Evolutionary conservation across 2,888 invertebrate species (phyloP).

Genomic region (Lasiommata megera): DNA sequence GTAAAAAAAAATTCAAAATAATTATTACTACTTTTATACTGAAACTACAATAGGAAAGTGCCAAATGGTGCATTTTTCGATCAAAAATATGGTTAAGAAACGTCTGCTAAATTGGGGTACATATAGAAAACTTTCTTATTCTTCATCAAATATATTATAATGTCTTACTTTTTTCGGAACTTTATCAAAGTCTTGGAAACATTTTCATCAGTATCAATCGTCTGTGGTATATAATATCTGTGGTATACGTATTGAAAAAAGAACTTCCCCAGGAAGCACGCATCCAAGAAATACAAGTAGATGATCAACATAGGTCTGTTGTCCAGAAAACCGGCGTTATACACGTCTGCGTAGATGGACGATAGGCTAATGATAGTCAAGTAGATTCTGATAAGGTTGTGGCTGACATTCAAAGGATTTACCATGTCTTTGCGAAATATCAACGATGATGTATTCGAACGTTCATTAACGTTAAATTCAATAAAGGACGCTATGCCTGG

Average conservation of each 20-base stretch:
- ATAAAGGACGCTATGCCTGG: slow-evolving; percentile 36
- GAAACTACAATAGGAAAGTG: no score
- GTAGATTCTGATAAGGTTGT: slow-evolving; percentile 46
- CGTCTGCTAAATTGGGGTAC: no score
- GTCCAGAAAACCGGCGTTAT: slow-evolving; percentile 60
- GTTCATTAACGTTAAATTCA: slow-evolving; percentile 25
- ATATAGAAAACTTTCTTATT: no score
- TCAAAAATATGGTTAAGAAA: no score
- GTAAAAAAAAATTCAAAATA: no score
- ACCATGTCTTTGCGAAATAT: slow-evolving; percentile 26
- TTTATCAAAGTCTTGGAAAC: slow-evolving; percentile 37
- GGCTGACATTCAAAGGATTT: slow-evolving; percentile 42
- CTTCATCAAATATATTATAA: neutral
- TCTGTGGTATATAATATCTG: no score
- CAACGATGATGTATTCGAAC: slow-evolving; percentile 18
- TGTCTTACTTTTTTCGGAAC: slow-evolving; percentile 43
- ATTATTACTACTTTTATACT: no score
- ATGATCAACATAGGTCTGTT: slow-evolving; percentile 46
- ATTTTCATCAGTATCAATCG: slow-evolving; percentile 36
- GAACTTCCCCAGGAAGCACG: slow-evolving; percentile 54
- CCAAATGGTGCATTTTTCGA: no score
- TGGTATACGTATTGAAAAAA: slow-evolving; percentile 43
- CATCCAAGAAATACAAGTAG: slow-evolving; percentile 51
- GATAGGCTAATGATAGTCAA: slow-evolving; percentile 49
- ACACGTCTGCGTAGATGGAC: slow-evolving; percentile 54